phyloP scores from a whole-genome alignment of 1,140 invertebrate species.

The Bombus affinis region DNA sequence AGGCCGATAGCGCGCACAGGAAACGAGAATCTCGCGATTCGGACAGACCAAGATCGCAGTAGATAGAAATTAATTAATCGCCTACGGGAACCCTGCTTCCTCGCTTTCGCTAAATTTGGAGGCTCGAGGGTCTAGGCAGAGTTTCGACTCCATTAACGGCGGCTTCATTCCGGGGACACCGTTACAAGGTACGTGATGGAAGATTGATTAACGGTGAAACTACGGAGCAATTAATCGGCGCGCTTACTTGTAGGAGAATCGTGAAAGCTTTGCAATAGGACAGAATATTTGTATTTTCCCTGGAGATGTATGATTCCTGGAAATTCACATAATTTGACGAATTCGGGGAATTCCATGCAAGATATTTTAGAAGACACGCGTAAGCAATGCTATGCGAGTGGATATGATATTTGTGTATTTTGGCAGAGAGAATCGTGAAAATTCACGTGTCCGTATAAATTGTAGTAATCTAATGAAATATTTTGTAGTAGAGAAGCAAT shows the following conservation, averaged over 20 bases:
- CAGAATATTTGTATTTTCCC: background rate
- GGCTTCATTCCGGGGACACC: background rate
- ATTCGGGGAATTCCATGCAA: no score
- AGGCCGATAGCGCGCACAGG: constrained; percentile 67
- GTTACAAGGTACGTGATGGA: background rate
- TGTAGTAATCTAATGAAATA: background rate
- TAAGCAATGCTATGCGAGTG: no score
- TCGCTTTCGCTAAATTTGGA: background rate
- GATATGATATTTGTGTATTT: no score
- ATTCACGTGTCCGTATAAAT: no score
- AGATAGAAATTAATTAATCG: constrained; percentile 48
- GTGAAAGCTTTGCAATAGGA: background rate
- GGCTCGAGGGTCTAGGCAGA: background rate
- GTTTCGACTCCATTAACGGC: background rate
- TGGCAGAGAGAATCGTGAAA: no score
- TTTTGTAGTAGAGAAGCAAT: no score
- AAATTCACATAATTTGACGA: no score
- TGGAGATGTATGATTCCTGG: no score
- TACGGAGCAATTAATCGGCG: background rate
- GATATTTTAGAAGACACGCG: no score
- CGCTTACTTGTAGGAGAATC: background rate
- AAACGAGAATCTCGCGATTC: constrained; percentile 40
- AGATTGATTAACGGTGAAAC: background rate
- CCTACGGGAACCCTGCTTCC: background rate
- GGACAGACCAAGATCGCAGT: background rate